Base-by-base conservation (phyloP, 2,113 vertebrate genomes). In the Gambusia affinis region DNA sequence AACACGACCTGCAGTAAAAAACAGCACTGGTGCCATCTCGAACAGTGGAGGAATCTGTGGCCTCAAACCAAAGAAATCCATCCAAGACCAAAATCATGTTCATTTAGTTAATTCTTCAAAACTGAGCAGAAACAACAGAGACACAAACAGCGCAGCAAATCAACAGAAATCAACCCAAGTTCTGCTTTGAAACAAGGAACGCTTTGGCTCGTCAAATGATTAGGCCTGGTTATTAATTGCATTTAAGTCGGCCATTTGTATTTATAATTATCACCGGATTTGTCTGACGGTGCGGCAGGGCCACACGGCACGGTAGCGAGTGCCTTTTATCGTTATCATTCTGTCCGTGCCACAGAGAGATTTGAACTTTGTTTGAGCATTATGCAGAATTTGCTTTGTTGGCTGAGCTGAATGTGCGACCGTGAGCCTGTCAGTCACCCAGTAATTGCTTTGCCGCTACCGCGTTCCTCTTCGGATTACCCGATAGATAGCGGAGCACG, bases 371-470 rank as follows among this genome's bases (percentile, higher is more conserved):
- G 60, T 76, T 42, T 78, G 47, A 82, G 72, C 85, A 64, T 83
- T 60, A 70, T 73, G 70, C 65, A 72, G 62, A 57, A 72, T 67
- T 66, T 67, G 47, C 72, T 78, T 73, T 76, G 67, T 81, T 75
- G 72, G 68, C 69, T 70, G 54, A 24, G 78, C 67, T 76, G 67
- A 75, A 69, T 42, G 64, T 81, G 75, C 14, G 3, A 31, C 72
- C 15, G 31, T 4, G 5, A 78, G 71, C 71, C 71, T 68, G 75
- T 89, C 87, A 87, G 35, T 87, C 77, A 79, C 68, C 51, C 44
- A 1, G 80, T 84, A 85, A 89, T 89, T 89, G 78, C 72, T 88
- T 80, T 78, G 80, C 81, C 74, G 35, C 72, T 84, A 10, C 57
- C 65, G 67, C 74, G 63, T 80, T 80, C 83, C 67, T 74, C 74